These are phyloP conservation scores for Leuctra nigra DNA, from an alignment of 2,888 invertebrate species.

Conservation along the genomic window DNA sequence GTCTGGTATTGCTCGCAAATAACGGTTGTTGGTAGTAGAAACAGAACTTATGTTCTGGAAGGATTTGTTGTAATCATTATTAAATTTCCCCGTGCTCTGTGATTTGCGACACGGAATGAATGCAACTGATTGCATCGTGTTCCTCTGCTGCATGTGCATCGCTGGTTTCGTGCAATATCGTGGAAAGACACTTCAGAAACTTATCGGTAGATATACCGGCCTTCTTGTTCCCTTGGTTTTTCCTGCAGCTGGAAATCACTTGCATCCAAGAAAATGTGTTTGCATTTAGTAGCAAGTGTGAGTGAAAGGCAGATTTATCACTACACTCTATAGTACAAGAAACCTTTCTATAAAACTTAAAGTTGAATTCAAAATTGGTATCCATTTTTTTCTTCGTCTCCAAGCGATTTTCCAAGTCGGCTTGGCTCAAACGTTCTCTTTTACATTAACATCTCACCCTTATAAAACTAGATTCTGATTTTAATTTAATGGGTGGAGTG, in stretches of 20 bases:
- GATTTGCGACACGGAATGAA: too few species aligned
- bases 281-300: slow-evolving; percentile 10
- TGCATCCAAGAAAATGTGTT: slow-evolving; percentile 13
- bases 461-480: slow-evolving; percentile 4
- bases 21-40: too few species aligned
- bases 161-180: too few species aligned
- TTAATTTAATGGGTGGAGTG: slow-evolving; percentile 4
- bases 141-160: too few species aligned
- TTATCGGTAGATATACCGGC: too few species aligned
- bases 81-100: background rate
- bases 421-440: background rate
- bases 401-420: too few species aligned
- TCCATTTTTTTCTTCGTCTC: slow-evolving; percentile 3
- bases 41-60: background rate
- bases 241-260: too few species aligned
- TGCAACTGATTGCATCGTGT: too few species aligned
- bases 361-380: slow-evolving; percentile 1
- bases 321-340: slow-evolving; percentile 4
- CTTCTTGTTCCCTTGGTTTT: too few species aligned
- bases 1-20: too few species aligned
- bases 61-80: slow-evolving; percentile 3
- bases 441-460: background rate
- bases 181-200: too few species aligned
- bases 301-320: slow-evolving; percentile 13
- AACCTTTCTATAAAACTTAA: slow-evolving; percentile 15